phyloP scores from a whole-genome alignment of 37 sponge, comb jelly and placozoan genomes.

The Halichondria panicea region DNA sequence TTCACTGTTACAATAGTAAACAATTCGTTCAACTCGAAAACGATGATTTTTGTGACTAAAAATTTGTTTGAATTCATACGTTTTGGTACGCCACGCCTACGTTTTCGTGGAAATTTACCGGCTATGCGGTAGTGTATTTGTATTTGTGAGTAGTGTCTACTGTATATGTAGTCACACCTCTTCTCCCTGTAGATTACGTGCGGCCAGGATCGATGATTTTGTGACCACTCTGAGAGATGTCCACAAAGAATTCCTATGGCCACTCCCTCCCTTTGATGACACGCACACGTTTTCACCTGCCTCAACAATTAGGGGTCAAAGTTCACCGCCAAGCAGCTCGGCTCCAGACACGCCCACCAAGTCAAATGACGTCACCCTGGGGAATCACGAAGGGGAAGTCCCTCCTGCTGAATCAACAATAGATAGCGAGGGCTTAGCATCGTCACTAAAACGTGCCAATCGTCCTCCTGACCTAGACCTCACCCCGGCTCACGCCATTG shows the following conservation, averaged over 20 bases:
- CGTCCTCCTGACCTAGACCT: conserved; percentile 77
- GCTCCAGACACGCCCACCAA: not conserved
- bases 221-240: conserved; percentile 31
- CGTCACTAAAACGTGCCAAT: conserved; percentile 31
- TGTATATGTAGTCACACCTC: not conserved
- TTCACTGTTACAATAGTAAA: no score
- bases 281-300: not conserved
- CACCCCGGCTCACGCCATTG: conserved; percentile 2
- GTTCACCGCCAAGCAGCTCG: not conserved
- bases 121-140: not conserved
- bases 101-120: not conserved
- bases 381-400: no score
- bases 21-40: no score
- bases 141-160: not conserved
- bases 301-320: not conserved
- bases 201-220: conserved; percentile 65
- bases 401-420: no score
- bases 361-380: not conserved
- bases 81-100: no score
- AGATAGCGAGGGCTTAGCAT: no score
- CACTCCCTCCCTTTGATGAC: no score
- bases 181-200: conserved; percentile 31
- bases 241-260: conserved; percentile 73
- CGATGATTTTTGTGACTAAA: no score
- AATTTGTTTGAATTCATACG: no score